A percentile compares a stretch with the other conserved stretches of the same genome.
Conservation (phyloP, 2,797 vertebrate genomes). For the Pelodytes ibericus region DNA sequence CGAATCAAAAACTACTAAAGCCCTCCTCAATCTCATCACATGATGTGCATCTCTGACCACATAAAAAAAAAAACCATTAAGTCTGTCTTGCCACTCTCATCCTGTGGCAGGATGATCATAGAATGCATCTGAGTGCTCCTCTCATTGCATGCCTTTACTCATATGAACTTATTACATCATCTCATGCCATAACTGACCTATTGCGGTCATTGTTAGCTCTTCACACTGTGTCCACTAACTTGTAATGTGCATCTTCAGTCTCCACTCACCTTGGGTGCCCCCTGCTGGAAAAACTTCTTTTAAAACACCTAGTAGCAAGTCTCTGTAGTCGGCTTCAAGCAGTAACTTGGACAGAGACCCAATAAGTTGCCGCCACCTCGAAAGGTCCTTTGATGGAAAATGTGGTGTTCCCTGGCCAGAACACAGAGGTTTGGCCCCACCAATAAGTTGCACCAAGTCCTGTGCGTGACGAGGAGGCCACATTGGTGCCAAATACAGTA, state of each 20-base stretch:
- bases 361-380: slow-evolving; percentile 10
- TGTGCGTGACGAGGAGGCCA: slow-evolving; percentile 38
- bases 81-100: too few species aligned
- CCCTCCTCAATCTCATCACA: too few species aligned
- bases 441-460: slow-evolving; percentile 33
- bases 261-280: slow-evolving; percentile 21
- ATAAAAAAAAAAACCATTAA: too few species aligned
- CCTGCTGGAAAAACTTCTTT: background rate
- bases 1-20: too few species aligned
- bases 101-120: too few species aligned
- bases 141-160: too few species aligned
- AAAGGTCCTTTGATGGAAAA: background rate
- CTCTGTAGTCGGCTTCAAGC: background rate
- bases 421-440: slow-evolving; percentile 7
- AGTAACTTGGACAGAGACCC: slow-evolving; percentile 5
- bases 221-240: too few species aligned
- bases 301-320: slow-evolving; percentile 10
- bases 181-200: too few species aligned
- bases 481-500: background rate
- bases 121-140: too few species aligned
- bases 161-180: too few species aligned
- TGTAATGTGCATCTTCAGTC: background rate
- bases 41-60: too few species aligned
- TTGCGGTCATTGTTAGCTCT: too few species aligned
- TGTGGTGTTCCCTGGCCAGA: background rate